phyloP scores from a whole-genome alignment of 2,888 invertebrate genomes.

The Leuctra nigra region DNA sequence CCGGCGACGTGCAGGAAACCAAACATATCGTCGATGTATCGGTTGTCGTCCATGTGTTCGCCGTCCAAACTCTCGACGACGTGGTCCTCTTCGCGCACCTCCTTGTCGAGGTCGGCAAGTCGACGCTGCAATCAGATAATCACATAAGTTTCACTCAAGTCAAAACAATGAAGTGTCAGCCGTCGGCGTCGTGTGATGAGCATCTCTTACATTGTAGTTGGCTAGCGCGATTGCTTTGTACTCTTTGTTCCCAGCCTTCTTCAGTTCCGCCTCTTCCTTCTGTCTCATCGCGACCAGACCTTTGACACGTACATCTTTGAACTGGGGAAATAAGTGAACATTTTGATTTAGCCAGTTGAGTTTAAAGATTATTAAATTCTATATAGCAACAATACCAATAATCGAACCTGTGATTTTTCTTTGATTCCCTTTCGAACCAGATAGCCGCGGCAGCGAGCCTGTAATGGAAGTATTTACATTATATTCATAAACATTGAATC shows the following conservation, averaged over 20 bases:
- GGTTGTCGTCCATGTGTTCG: conserved; percentile 40
- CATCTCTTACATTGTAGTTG: conserved; percentile 44
- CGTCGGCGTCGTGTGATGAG: no score
- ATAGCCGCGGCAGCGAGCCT: conserved; percentile 67
- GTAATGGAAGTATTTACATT: conserved; percentile 18
- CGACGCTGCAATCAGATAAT: conserved; percentile 47
- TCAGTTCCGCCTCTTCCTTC: conserved; percentile 53
- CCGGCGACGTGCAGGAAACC: conserved; percentile 55
- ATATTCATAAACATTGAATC: background rate
- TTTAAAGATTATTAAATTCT: conserved; percentile 15
- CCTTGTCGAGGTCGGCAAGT: conserved; percentile 54
- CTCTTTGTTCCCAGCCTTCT: conserved; percentile 55
- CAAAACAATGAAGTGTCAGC: no score
- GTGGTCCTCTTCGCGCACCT: conserved; percentile 44
- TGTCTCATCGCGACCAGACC: conserved; percentile 48
- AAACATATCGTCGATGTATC: conserved; percentile 61
- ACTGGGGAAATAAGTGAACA: conserved; percentile 27
- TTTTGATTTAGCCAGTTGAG: background rate
- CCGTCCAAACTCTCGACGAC: conserved; percentile 39
- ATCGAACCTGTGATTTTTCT: conserved; percentile 46
- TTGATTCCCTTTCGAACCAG: conserved; percentile 48
- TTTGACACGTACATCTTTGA: conserved; percentile 36
- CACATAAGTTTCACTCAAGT: no score
- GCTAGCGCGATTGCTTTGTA: conserved; percentile 61
- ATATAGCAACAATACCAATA: background rate